Conservation (phyloP, 2,888 invertebrate species). For the Nezara viridula region DNA sequence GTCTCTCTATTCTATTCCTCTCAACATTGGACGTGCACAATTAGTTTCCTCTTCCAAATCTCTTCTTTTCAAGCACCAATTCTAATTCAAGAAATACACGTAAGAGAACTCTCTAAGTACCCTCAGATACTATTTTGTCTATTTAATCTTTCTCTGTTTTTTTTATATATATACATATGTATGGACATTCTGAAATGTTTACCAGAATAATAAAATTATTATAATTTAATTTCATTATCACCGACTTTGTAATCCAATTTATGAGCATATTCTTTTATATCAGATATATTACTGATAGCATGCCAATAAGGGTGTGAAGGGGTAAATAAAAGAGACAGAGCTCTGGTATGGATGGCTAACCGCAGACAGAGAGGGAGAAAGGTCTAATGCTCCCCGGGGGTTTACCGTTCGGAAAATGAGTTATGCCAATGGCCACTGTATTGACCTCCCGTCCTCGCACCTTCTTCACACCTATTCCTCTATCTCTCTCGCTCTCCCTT, state of each 20-base stretch:
- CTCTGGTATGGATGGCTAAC: not conserved
- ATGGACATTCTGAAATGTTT: too few species aligned
- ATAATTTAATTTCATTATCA: too few species aligned
- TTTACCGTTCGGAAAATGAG: constrained; percentile 57
- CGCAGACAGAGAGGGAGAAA: not conserved
- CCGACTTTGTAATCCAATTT: not conserved
- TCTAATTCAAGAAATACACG: too few species aligned
- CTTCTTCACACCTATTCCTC: not conserved
- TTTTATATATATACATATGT: too few species aligned
- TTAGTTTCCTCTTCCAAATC: too few species aligned
- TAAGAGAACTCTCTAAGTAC: too few species aligned
- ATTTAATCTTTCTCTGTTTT: too few species aligned
- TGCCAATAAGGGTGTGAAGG: not conserved
- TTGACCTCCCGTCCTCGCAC: constrained; percentile 42
- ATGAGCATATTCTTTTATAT: not conserved
- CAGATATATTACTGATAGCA: not conserved
- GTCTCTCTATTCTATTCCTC: too few species aligned
- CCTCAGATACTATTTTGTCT: too few species aligned
- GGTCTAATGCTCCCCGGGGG: constrained; percentile 38
- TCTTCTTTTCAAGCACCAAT: too few species aligned
- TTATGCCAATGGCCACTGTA: constrained; percentile 57
- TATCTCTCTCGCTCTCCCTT: not conserved
- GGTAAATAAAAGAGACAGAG: not conserved
- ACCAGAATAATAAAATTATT: too few species aligned
- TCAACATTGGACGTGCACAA: too few species aligned